These are phyloP conservation scores for Stegodyphus mimosarum DNA, from an alignment of 1,140 invertebrate species.

Conservation along the genomic window DNA sequence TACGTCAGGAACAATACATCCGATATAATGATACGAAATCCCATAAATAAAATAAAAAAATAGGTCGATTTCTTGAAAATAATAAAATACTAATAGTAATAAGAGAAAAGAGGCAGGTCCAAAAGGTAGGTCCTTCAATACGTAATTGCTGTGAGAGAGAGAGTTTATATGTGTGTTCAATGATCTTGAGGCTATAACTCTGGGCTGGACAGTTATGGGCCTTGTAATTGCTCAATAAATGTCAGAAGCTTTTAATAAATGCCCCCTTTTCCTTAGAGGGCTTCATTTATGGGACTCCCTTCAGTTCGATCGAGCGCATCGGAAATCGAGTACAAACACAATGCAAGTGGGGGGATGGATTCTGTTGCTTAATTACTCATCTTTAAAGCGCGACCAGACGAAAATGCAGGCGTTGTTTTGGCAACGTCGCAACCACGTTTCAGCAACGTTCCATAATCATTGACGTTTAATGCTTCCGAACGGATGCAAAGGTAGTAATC, in stretches of 20 bases:
- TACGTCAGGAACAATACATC: conserved; percentile 56
- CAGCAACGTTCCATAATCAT: not conserved
- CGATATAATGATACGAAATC: conserved; percentile 41
- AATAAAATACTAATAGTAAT: conserved; percentile 55
- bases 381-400: too few species aligned
- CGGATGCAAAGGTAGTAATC: too few species aligned
- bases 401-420: too few species aligned
- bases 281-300: conserved; percentile 56
- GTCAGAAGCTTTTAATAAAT: conserved; percentile 61
- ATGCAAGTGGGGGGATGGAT: not conserved
- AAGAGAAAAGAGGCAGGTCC: conserved; percentile 14
- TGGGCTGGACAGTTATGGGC: conserved; percentile 56
- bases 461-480: not conserved
- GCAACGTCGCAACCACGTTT: too few species aligned
- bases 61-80: conserved; percentile 58
- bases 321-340: conserved; percentile 33
- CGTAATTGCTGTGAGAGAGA: conserved; percentile 47
- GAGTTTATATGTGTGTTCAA: conserved; percentile 59
- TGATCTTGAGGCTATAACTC: conserved; percentile 56
- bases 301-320: conserved; percentile 40
- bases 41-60: conserved; percentile 39
- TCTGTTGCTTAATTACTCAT: too few species aligned
- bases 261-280: conserved; percentile 56
- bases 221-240: conserved; percentile 61
- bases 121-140: conserved; percentile 30